Evolutionary conservation across 1,140 invertebrate genomes (phyloP).

Genomic region (Lethrus apterus): DNA sequence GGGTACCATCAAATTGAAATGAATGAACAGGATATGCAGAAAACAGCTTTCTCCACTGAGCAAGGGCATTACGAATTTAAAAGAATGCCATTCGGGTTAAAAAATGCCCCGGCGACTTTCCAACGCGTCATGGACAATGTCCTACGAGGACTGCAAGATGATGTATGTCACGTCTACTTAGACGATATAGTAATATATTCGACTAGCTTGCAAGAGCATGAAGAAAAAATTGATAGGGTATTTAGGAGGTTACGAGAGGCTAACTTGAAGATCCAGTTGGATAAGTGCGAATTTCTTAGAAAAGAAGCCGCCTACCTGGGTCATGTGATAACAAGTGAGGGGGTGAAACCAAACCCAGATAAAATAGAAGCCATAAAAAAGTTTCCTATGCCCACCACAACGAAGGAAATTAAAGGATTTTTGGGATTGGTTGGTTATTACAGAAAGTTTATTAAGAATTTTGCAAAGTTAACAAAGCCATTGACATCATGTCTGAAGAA

Average conservation of each 20-base stretch:
- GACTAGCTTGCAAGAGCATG: not conserved
- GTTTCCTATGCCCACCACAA: constrained; percentile 33
- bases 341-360: constrained; percentile 25
- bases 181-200: constrained; percentile 29
- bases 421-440: constrained; percentile 24
- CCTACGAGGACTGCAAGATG: constrained; percentile 22
- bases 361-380: constrained; percentile 32
- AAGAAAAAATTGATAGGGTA: constrained; percentile 2
- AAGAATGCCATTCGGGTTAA: constrained; percentile 8
- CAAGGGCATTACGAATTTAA: constrained; percentile 8
- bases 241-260: constrained; percentile 14
- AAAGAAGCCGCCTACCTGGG: constrained; percentile 21
- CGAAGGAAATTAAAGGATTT: constrained; percentile 21
- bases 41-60: constrained; percentile 33
- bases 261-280: constrained; percentile 22
- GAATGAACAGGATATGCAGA: constrained; percentile 32
- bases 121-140: constrained; percentile 33
- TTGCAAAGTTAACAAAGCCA: constrained; percentile 26
- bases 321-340: constrained; percentile 26
- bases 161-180: constrained; percentile 28
- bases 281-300: constrained; percentile 25
- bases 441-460: constrained; percentile 25
- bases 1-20: constrained; percentile 49
- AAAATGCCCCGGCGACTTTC: constrained; percentile 26
- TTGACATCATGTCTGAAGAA: constrained; percentile 23